A percentile compares a stretch with the other conserved stretches of the same genome.
phyloP scores from a whole-genome alignment of 2,888 invertebrate genomes.

The Gymnocheta viridis region DNA sequence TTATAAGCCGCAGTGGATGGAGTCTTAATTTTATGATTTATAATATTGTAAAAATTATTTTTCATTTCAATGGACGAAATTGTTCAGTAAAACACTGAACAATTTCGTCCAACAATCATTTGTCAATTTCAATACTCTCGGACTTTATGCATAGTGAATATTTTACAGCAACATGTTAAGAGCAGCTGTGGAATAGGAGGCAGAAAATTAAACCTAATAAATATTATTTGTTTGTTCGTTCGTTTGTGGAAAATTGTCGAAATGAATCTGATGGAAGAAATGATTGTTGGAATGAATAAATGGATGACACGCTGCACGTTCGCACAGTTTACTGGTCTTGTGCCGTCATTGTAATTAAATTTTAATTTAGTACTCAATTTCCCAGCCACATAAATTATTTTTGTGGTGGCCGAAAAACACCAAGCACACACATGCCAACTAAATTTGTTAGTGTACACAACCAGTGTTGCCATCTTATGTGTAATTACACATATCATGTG shows the following conservation, averaged over 20 bases:
- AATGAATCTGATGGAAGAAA: conserved; percentile 25
- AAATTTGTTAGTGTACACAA: too few species aligned
- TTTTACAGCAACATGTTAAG: not conserved
- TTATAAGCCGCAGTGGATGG: not conserved
- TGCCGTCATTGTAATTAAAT: conserved; percentile 72
- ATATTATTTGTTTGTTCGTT: conserved; percentile 33
- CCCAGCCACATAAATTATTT: conserved; percentile 72
- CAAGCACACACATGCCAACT: not conserved
- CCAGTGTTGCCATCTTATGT: too few species aligned
- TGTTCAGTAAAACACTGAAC: not conserved
- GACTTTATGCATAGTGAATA: conserved; percentile 13
- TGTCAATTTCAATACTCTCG: conserved; percentile 60
- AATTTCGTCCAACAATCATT: conserved; percentile 34
- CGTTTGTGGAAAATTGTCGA: conserved; percentile 9
- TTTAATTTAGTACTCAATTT: conserved; percentile 72
- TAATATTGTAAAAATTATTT: conserved; percentile 20
- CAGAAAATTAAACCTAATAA: conserved; percentile 19
- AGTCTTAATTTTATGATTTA: conserved; percentile 10
- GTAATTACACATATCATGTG: too few species aligned
- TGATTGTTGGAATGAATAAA: not conserved
- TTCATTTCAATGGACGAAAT: conserved; percentile 6
- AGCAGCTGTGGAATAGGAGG: not conserved
- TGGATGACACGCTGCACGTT: conserved; percentile 56
- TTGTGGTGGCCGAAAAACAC: conserved; percentile 65
- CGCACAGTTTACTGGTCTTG: conserved; percentile 58